These are phyloP conservation scores for Drosophila peninsularis DNA, from an alignment of 2,888 invertebrate genomes.

Conservation along the genomic window DNA sequence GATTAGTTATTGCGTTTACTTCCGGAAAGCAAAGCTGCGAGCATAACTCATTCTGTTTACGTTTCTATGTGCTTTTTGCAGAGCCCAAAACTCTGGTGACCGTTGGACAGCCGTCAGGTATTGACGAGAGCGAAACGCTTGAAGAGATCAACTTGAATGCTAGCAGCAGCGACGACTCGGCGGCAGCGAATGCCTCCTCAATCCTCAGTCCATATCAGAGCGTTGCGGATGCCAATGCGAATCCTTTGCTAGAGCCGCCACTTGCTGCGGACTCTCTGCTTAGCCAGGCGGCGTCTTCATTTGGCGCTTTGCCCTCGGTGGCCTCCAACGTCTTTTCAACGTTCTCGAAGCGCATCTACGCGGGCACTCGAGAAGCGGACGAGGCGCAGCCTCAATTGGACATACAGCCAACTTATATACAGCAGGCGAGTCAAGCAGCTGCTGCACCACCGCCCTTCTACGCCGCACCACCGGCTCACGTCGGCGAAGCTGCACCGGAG, in stretches of 20 bases:
- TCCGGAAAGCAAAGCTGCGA: conserved; percentile 5
- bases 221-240: conserved; percentile 71
- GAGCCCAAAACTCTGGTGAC: conserved; percentile 82
- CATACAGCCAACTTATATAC: conserved; percentile 79
- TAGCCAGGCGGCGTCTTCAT: conserved; percentile 83
- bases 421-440: conserved; percentile 52
- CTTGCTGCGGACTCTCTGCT: conserved; percentile 73
- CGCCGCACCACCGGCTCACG: conserved; percentile 55
- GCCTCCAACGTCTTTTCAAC: conserved; percentile 88
- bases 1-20: conserved; percentile 10
- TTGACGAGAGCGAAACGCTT: conserved; percentile 85
- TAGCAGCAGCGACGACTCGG: conserved; percentile 68
- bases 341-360: conserved; percentile 84
- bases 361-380: conserved; percentile 61
- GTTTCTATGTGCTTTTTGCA: conserved; percentile 47
- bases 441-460: conserved; percentile 60
- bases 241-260: conserved; percentile 72
- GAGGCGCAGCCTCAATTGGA: conserved; percentile 69
- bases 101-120: conserved; percentile 79
- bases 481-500: conserved; percentile 57
- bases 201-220: conserved; percentile 31
- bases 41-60: neutral
- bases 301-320: conserved; percentile 87
- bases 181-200: conserved; percentile 20
- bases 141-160: conserved; percentile 86